Evolutionary conservation across 2,113 vertebrate genomes (phyloP).

Genomic region (Xenopus borealis): DNA sequence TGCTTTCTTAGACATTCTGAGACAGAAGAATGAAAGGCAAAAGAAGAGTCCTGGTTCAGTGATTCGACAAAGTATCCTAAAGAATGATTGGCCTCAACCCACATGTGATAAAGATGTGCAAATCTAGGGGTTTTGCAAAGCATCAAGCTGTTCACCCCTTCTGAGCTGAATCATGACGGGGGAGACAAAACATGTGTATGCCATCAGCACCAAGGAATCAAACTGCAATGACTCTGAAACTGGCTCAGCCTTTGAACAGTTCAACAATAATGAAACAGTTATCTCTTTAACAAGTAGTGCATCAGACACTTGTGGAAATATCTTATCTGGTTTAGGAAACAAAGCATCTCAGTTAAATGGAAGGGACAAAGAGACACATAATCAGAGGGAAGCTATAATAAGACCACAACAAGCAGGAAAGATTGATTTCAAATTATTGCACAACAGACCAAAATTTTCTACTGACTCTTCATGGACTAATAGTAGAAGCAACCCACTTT

Average conservation of each 20-base stretch:
- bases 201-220: conserved; percentile 66
- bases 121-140: conserved; percentile 64
- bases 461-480: conserved; percentile 73
- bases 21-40: conserved; percentile 25
- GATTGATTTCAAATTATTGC: conserved; percentile 80
- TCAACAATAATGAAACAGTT: conserved; percentile 57
- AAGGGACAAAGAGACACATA: conserved; percentile 71
- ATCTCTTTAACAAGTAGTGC: conserved; percentile 34
- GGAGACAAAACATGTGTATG: conserved; percentile 80
- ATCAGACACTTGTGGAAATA: conserved; percentile 55
- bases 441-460: conserved; percentile 69
- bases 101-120: conserved; percentile 53
- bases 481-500: conserved; percentile 68
- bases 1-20: not conserved
- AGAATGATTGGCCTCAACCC: conserved; percentile 62
- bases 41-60: conserved; percentile 16
- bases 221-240: conserved; percentile 72
- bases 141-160: conserved; percentile 54
- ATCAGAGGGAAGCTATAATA: conserved; percentile 85
- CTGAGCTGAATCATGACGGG: conserved; percentile 78
- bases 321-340: conserved; percentile 57
- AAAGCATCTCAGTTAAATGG: conserved; percentile 57
- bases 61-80: conserved; percentile 23
- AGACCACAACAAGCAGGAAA: conserved; percentile 78
- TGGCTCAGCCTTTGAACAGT: conserved; percentile 67